A percentile compares a stretch with the other conserved stretches of the same genome.
phyloP scores from a whole-genome alignment of 2,888 invertebrate genomes.

The Ctena decussata region DNA sequence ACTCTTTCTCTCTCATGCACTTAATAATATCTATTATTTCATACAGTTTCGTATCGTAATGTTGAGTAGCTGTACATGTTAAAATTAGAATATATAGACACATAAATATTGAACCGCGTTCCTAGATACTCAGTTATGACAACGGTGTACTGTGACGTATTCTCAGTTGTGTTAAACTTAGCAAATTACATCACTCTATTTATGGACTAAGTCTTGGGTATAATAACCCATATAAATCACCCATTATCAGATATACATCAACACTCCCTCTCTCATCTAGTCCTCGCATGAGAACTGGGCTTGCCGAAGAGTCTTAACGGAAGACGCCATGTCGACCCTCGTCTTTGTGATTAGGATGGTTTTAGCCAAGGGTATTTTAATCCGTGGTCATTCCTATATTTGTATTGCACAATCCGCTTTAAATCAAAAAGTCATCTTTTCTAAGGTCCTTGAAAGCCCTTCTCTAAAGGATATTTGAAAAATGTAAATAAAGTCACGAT shows the following conservation, averaged over 20 bases:
- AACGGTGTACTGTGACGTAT: not conserved
- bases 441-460: no score
- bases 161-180: not conserved
- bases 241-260: not conserved
- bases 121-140: not conserved
- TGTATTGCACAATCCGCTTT: not conserved
- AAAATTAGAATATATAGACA: no score
- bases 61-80: no score
- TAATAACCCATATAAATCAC: not conserved
- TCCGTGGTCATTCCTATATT: not conserved
- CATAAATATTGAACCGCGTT: no score
- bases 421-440: not conserved
- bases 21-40: no score
- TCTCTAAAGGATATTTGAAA: no score
- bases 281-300: no score
- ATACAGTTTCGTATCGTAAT: no score
- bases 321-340: no score
- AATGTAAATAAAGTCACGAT: no score
- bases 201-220: not conserved
- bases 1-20: no score
- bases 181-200: not conserved
- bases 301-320: no score
- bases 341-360: not conserved
- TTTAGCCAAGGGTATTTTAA: not conserved
- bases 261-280: not conserved